Conservation (phyloP, 2,888 invertebrate genomes). For the Euproctis similis region DNA sequence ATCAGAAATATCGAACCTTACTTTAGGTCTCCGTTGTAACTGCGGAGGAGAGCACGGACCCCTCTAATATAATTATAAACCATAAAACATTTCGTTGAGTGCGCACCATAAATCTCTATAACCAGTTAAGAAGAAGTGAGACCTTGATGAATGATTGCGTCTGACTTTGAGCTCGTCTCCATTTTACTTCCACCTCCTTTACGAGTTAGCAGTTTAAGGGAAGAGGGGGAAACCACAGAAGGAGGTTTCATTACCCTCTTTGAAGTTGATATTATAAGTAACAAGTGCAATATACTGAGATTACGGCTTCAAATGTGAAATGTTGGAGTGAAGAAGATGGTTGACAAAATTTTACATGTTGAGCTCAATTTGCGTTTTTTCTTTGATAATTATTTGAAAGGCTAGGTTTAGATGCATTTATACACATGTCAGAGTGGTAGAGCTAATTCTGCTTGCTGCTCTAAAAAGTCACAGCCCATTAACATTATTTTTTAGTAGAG, state of each 20-base stretch:
- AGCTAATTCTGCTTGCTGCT: no score
- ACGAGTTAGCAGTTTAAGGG: constrained; percentile 26
- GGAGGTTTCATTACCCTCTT: constrained; percentile 3
- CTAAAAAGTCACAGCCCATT: no score
- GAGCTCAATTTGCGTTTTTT: no score
- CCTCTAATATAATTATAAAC: no score
- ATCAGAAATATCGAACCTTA: no score
- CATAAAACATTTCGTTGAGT: constrained; percentile 21
- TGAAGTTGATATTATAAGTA: background rate
- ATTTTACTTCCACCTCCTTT: constrained; percentile 31
- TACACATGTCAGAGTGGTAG: no score
- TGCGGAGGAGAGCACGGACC: no score
- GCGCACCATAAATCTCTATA: constrained; percentile 34
- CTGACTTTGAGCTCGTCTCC: constrained; percentile 20
- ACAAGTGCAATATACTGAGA: constrained; percentile 3
- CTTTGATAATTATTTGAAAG: no score
- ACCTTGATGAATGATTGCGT: constrained; percentile 31
- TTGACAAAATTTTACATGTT: no score
- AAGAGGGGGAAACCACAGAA: constrained; percentile 4
- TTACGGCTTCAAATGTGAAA: constrained; percentile 1
- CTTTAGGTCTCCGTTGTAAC: no score
- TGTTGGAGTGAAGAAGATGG: no score
- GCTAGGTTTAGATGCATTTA: background rate
- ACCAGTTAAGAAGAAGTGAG: constrained; percentile 35
- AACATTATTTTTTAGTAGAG: no score